Conservation (phyloP, 1,140 invertebrate species). For the Chironomus tepperi region DNA sequence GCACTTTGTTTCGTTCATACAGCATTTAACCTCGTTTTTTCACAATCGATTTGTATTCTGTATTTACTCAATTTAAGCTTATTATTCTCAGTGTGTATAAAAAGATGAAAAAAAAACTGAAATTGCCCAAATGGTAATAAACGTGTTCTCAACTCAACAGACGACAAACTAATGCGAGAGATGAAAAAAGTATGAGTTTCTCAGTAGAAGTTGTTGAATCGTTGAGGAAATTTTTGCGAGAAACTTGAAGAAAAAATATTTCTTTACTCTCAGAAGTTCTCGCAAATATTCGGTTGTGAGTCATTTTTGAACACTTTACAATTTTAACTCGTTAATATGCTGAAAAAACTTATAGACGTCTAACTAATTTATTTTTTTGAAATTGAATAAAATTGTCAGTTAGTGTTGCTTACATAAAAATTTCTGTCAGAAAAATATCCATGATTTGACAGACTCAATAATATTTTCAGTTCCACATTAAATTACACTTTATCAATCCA, state of each 20-base stretch:
- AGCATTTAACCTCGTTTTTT: neutral
- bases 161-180: constrained; percentile 1
- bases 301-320: too few relatives aligned
- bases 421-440: too few relatives aligned
- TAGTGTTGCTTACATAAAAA: too few relatives aligned
- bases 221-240: neutral
- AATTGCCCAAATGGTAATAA: neutral
- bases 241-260: neutral
- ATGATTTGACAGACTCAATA: too few relatives aligned
- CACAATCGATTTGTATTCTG: neutral
- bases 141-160: neutral
- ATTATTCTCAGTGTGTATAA: neutral
- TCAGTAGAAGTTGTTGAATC: neutral
- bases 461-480: too few relatives aligned
- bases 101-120: neutral
- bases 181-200: neutral
- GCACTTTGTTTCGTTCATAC: too few relatives aligned
- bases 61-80: neutral
- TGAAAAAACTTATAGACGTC: too few relatives aligned
- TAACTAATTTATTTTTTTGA: too few relatives aligned
- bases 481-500: too few relatives aligned
- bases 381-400: too few relatives aligned
- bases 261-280: neutral
- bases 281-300: neutral
- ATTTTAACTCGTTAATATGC: too few relatives aligned